Conservation (phyloP, 2,888 invertebrate species). For the Slavum lentiscoides region DNA sequence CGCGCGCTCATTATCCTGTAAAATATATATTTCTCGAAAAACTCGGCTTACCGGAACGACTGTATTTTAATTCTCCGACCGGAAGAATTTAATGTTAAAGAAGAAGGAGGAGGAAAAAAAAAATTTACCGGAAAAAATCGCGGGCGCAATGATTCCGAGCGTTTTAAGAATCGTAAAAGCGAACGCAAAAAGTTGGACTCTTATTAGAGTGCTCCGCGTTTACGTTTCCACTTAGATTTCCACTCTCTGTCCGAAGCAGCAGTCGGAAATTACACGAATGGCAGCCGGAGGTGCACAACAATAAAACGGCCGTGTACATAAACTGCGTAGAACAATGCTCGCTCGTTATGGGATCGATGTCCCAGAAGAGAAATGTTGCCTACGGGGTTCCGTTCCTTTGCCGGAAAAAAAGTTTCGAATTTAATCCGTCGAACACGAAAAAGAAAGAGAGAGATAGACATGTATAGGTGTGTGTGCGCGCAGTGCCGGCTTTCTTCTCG, state of each 20-base stretch:
- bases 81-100: not conserved
- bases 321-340: not conserved
- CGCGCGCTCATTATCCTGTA: too few species aligned
- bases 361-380: constrained; percentile 28
- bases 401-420: constrained; percentile 35
- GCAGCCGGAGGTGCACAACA: constrained; percentile 25
- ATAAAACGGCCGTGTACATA: constrained; percentile 15
- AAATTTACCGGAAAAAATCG: not conserved
- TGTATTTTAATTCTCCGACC: not conserved
- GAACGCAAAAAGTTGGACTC: constrained; percentile 36
- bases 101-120: not conserved
- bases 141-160: not conserved
- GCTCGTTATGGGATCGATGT: constrained; percentile 20
- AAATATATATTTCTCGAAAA: too few species aligned
- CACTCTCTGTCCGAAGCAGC: not conserved
- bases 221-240: constrained; percentile 18
- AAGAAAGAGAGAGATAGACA: constrained; percentile 1
- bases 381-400: not conserved
- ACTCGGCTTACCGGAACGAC: not conserved
- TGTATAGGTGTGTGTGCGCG: not conserved
- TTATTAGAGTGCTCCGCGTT: not conserved
- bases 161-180: not conserved
- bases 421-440: constrained; percentile 27
- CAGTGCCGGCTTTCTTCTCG: not conserved
- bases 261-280: not conserved